Percentiles rank a stretch among this genome's conserved stretches.
Evolutionary conservation across 2,113 vertebrate genomes (phyloP).

Genomic region (Danionella cerebrum): DNA sequence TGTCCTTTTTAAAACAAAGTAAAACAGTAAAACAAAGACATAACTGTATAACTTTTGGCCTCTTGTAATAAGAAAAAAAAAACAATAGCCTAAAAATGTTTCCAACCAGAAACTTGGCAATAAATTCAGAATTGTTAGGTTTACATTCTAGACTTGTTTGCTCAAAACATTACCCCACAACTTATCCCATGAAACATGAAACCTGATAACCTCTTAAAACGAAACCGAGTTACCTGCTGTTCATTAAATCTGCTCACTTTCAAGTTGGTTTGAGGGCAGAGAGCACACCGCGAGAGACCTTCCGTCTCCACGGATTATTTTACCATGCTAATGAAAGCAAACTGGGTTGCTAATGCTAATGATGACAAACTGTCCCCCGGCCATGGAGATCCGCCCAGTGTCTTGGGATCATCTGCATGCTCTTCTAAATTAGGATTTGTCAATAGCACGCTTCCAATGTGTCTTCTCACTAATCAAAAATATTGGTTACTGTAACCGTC

Average conservation of each 20-base stretch:
- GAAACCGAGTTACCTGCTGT: background rate
- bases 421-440: conserved; percentile 68
- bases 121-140: too few species aligned
- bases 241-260: background rate
- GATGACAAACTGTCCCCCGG: conserved; percentile 51
- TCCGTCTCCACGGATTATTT: background rate
- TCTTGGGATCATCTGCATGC: conserved; percentile 55
- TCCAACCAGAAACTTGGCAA: too few species aligned
- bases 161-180: too few species aligned
- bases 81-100: too few species aligned
- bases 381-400: conserved; percentile 47
- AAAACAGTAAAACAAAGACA: too few species aligned
- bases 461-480: conserved; percentile 63
- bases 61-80: too few species aligned
- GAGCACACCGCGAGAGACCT: background rate
- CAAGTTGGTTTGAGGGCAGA: background rate
- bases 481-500: conserved; percentile 68
- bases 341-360: conserved; percentile 50
- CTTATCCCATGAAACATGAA: background rate
- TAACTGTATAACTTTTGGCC: too few species aligned
- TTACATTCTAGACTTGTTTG: too few species aligned
- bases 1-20: too few species aligned
- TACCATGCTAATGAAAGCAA: conserved; percentile 16
- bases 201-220: background rate
- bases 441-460: conserved; percentile 69